Evolutionary conservation across 2,888 invertebrate species (phyloP).

Genomic region (Callimorpha dominula): DNA sequence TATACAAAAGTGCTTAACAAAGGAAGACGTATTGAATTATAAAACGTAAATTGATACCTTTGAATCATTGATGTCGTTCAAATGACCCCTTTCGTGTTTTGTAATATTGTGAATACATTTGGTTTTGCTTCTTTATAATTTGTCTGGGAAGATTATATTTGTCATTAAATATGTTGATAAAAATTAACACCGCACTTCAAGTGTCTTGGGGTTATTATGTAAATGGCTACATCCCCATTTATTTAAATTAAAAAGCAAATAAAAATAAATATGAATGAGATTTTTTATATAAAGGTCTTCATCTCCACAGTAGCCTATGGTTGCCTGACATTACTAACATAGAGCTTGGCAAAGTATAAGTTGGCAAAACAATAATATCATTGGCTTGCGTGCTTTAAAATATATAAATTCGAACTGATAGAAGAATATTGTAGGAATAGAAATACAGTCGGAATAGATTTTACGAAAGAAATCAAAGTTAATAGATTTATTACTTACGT

Average conservation of each 20-base stretch:
- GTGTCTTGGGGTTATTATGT: background rate
- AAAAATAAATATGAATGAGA: background rate
- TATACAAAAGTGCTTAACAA: constrained; percentile 41
- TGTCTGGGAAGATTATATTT: constrained; percentile 7
- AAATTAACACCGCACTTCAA: background rate
- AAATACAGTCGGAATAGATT: too few species aligned
- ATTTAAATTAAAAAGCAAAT: background rate
- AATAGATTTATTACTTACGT: too few species aligned
- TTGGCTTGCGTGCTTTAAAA: background rate
- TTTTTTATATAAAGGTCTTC: background rate
- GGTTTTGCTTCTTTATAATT: constrained; percentile 15
- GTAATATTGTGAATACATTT: constrained; percentile 24
- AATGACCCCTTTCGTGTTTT: constrained; percentile 53
- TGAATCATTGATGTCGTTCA: constrained; percentile 49
- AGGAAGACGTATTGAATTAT: constrained; percentile 48
- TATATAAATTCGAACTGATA: too few species aligned
- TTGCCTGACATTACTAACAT: background rate
- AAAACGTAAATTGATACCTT: constrained; percentile 64
- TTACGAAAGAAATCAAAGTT: too few species aligned
- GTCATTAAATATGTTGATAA: background rate
- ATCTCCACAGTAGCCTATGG: background rate
- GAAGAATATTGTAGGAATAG: too few species aligned
- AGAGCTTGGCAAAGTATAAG: background rate
- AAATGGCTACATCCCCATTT: background rate
- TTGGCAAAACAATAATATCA: background rate